Evolutionary conservation across 1,140 invertebrate genomes (phyloP), one percentile per base, ranked within the genome.

Genomic region (Coenobita brevimanus): DNA sequence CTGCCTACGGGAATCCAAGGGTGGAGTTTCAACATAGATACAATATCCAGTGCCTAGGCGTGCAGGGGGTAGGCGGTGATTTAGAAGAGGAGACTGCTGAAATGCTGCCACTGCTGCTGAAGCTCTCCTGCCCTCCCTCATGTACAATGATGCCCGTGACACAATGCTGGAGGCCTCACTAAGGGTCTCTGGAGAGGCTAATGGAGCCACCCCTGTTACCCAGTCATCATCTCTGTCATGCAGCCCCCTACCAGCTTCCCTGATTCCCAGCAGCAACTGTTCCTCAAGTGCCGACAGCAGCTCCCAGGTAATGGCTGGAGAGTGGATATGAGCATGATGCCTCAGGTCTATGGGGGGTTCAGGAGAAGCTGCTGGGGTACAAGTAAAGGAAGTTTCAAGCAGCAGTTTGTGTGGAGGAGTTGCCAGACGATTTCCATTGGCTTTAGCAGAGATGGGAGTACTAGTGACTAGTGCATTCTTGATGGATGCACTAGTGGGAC

Each of bases 161-260:
- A 92, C 92, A 60, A 94, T 89, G 91, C 93, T 94, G 17, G 96
- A 97, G 4, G 96, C 94, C 92, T 97, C 96, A 0, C 96, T 97
- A 2, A 97, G 92, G 1, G 96, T 97, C 92, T 98, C 97, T 0
- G 97, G 97, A 38, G 96, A 96, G 1, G 97, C 97, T 30, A 98
- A 91, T 0, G 97, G 97, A 0, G 97, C 97, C 30, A 95, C 92
- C 2, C 94, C 94, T 33, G 90, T 80, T 90, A 94, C 94, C 94
- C 95, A 95, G 90, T 95, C 95, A 79, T 95, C 94, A 3, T 46
- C 81, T 17, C 87, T 64, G 46, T 87, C 86, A 60, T 54, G 50
- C 3, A 82, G 46, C 27, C 89, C 82, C 78, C 88, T 75, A 24
- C 41, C 50, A 33, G 62, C 75, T 73, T 78, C 84, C 46, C 67